Percentiles rank a stretch among this genome's conserved stretches.
phyloP scores from a whole-genome alignment of 2,113 vertebrate genomes.

The Malurus melanocephalus region DNA sequence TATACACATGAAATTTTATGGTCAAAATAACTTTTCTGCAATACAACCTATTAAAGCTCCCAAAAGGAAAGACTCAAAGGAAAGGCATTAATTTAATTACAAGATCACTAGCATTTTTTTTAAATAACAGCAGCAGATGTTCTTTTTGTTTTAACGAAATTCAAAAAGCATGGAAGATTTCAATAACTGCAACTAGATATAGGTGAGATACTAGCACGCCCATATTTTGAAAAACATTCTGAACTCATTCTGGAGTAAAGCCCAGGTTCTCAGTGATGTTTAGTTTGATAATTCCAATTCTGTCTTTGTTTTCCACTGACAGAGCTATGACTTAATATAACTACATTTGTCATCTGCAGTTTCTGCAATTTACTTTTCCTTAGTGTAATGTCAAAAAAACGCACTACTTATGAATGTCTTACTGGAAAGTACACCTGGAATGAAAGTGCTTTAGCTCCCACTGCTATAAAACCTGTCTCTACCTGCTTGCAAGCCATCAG shows the following conservation, averaged over 20 bases:
- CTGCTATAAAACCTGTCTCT: slow-evolving; percentile 11
- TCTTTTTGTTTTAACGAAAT: not conserved
- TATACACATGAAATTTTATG: not conserved
- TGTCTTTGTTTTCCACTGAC: not conserved
- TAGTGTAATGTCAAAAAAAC: not conserved
- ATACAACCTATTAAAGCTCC: not conserved
- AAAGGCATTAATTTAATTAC: not conserved
- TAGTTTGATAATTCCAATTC: not conserved
- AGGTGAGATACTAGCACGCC: not conserved
- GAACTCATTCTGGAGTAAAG: not conserved
- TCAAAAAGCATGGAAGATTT: not conserved
- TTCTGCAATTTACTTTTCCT: not conserved
- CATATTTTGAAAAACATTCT: not conserved
- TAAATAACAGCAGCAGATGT: not conserved
- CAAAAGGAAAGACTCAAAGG: not conserved
- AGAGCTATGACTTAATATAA: not conserved
- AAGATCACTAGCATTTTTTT: not conserved
- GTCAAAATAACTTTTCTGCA: not conserved
- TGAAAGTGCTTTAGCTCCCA: not conserved
- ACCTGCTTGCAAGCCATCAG: not conserved
- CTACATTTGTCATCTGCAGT: not conserved
- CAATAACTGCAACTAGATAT: not conserved
- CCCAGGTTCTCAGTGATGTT: not conserved
- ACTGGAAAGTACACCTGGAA: not conserved
- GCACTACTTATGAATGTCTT: not conserved